A percentile compares a stretch with the other conserved stretches of the same genome.
Evolutionary conservation across 2,797 vertebrate genomes (phyloP).

Genomic region (Stomatorhinus walkeri): DNA sequence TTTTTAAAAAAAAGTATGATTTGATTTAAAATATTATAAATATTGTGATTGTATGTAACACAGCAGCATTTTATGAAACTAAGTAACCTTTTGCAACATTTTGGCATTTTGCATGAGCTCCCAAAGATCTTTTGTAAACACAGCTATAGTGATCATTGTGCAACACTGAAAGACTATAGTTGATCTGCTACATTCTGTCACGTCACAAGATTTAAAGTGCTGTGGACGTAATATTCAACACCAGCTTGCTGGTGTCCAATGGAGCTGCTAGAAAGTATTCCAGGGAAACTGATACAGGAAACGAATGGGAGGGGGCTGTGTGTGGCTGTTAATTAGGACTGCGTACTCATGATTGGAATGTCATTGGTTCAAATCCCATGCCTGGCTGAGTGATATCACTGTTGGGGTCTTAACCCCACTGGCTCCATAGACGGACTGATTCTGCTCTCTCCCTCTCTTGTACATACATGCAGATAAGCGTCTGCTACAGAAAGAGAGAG

Average conservation of each 20-base stretch:
- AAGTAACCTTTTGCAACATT: background rate
- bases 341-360: background rate
- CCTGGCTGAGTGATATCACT: background rate
- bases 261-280: slow-evolving; percentile 37
- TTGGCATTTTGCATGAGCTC: background rate
- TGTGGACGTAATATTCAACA: background rate
- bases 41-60: background rate
- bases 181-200: background rate
- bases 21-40: background rate
- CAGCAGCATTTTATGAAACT: background rate
- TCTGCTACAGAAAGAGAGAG: background rate
- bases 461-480: background rate
- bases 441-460: background rate
- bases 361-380: background rate
- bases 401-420: background rate
- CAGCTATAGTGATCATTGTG: background rate
- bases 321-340: background rate
- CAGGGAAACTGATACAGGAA: background rate
- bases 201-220: background rate
- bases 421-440: background rate
- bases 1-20: background rate
- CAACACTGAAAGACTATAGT: background rate
- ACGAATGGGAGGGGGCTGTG: background rate
- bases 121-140: background rate
- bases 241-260: slow-evolving; percentile 34